Conservation (phyloP, 1,140 invertebrate species). For the Maniola jurtina region DNA sequence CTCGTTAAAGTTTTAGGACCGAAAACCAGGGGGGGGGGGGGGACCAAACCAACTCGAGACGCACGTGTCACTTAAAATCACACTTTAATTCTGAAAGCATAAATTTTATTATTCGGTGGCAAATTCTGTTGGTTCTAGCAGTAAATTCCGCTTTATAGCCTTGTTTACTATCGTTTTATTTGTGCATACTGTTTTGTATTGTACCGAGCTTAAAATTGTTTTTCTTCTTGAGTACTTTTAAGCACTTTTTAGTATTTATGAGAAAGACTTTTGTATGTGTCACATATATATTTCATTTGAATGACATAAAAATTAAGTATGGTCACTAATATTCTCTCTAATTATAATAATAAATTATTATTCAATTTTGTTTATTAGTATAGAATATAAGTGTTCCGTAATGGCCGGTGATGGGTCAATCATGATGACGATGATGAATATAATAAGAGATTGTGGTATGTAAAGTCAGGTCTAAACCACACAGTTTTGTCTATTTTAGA, state of each 20-base stretch:
- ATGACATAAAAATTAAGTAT: too few species aligned
- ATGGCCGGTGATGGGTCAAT: too few species aligned
- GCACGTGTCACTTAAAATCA: conserved; percentile 10
- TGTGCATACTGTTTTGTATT: conserved; percentile 16
- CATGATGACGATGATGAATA: too few species aligned
- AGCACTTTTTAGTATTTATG: conserved; percentile 4
- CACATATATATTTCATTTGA: background rate
- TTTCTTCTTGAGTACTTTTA: conserved; percentile 17
- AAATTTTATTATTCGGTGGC: conserved; percentile 15
- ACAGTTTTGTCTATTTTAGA: background rate
- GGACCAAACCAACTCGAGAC: background rate
- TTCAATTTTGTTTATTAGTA: too few species aligned
- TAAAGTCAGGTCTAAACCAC: too few species aligned
- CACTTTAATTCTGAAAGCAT: conserved; percentile 3
- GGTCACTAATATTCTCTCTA: too few species aligned
- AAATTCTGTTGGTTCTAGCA: conserved; percentile 13
- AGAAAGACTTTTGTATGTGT: background rate
- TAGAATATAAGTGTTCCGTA: too few species aligned
- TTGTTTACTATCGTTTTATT: conserved; percentile 27
- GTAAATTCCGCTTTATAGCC: conserved; percentile 25
- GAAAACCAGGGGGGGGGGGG: background rate
- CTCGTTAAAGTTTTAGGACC: conserved; percentile 3
- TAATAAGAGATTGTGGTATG: too few species aligned
- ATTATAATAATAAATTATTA: too few species aligned
- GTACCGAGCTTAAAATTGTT: conserved; percentile 15